Percentiles rank a stretch among this genome's conserved stretches.
These are phyloP conservation scores for Pangasius sanitwongsei DNA, from an alignment of 2,797 vertebrate species.

Conservation along the genomic window DNA sequence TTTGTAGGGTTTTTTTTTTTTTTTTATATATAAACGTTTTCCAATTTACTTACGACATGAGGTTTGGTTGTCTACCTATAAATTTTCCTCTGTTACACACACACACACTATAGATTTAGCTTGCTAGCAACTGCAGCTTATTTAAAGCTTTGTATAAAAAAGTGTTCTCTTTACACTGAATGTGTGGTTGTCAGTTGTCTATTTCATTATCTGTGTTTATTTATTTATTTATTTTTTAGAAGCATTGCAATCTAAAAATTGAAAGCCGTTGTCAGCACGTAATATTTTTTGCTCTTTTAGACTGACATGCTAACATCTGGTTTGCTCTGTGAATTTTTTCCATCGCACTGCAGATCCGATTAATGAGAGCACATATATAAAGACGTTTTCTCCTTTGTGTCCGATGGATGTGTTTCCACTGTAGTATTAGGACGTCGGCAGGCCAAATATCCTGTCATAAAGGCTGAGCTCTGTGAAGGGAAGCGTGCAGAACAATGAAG, in stretches of 20 bases:
- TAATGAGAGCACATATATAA: not conserved
- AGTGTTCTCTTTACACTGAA: not conserved
- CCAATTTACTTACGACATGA: not conserved
- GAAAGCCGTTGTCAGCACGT: not conserved
- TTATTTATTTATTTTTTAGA: not conserved
- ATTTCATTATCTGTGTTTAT: not conserved
- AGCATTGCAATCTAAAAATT: too few species aligned
- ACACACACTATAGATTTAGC: not conserved
- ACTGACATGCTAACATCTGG: not conserved
- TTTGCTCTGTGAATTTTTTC: not conserved
- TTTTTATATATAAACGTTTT: too few species aligned
- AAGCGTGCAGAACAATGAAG: slow-evolving; percentile 6
- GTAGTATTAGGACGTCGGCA: not conserved
- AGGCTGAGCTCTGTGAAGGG: not conserved
- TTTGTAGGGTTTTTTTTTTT: too few species aligned
- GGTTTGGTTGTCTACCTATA: not conserved
- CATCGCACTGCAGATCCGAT: not conserved
- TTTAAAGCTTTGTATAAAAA: slow-evolving; percentile 1
- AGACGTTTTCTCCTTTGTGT: not conserved
- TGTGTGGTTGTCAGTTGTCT: not conserved
- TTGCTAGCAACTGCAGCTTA: not conserved
- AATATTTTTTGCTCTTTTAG: not conserved
- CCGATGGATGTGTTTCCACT: not conserved
- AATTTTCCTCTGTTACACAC: not conserved
- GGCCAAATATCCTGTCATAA: slow-evolving; percentile 16